Base-by-base conservation (phyloP, 1,140 invertebrate genomes). In the Aphaenogaster rudis region DNA sequence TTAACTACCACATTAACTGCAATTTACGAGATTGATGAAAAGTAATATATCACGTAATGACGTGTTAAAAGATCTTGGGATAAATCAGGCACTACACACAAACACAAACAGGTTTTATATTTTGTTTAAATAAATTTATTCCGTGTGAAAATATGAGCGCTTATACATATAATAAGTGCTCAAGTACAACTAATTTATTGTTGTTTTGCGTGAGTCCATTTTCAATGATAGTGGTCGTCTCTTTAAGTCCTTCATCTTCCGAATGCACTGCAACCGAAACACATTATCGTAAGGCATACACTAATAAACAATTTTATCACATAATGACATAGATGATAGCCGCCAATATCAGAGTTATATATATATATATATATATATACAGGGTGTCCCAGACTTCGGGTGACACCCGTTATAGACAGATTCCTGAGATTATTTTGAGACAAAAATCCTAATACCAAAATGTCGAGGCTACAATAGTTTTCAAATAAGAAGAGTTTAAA, bases 91-190 rank as follows among this genome's bases (percentile, higher is more conserved):
- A 28, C 28, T 28, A 28, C 28, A 28, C 28, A 28, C 28, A 28
- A 28, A 28, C 28, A 28, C 15, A 45, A 45, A 0, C 5, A 1
- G 0, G 9, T 11, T 71, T 59, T 13, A 36, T 64, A 39, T 50
- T 7, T 86, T 63, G 64, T 54, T 45, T 76, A 74, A 45, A 85
- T 66, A 87, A 76, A 21, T 90, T 81, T 90, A 89, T 81, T 89
- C 17, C 21, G 72, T 15, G 3, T 48, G n/a, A 54, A 80, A 67
- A 69, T 67, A 39, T 50, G 28, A 36, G 4, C 0, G 7, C 13
- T 61, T 33, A n/a, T 45, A 45, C 42, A 28, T 48, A 28, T 6
- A 39, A 33, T 45, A 81, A 69, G 5, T 21, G 13, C 1, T 36
- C 11, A 50, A 50, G 8, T 36, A 67, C 15, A 45, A 45, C 52